Evolutionary conservation across 2,113 vertebrate species (phyloP).

Genomic region (Catharus minimus): DNA sequence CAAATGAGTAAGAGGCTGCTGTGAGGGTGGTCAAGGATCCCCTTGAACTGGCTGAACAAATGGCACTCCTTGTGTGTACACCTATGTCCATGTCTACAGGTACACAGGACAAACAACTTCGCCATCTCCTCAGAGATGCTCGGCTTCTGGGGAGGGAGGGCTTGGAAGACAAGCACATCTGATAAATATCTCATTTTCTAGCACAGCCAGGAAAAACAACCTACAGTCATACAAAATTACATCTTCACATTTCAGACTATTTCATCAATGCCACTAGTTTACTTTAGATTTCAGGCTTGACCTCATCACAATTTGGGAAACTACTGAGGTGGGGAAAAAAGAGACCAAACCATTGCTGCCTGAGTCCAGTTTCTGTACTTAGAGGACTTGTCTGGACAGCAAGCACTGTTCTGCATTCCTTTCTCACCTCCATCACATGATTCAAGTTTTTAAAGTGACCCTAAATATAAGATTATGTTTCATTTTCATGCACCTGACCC

Average conservation of each 20-base stretch:
- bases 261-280: not conserved
- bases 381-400: not conserved
- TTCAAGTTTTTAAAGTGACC: not conserved
- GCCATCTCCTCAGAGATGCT: not conserved
- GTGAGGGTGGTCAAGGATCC: not conserved
- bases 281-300: not conserved
- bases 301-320: not conserved
- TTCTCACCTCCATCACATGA: not conserved
- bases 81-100: rapidly evolving
- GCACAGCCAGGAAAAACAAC: not conserved
- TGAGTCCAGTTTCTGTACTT: not conserved
- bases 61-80: not conserved
- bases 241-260: not conserved
- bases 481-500: not conserved
- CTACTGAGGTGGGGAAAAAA: rapidly evolving
- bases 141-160: not conserved
- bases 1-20: not conserved
- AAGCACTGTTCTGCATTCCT: not conserved
- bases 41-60: not conserved
- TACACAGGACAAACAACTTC: not conserved
- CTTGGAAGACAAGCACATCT: not conserved
- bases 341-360: not conserved
- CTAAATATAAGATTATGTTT: not conserved
- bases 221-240: not conserved
- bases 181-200: not conserved